Evolutionary conservation across 2,113 vertebrate species (phyloP).

Genomic region (Callopanchax toddi): DNA sequence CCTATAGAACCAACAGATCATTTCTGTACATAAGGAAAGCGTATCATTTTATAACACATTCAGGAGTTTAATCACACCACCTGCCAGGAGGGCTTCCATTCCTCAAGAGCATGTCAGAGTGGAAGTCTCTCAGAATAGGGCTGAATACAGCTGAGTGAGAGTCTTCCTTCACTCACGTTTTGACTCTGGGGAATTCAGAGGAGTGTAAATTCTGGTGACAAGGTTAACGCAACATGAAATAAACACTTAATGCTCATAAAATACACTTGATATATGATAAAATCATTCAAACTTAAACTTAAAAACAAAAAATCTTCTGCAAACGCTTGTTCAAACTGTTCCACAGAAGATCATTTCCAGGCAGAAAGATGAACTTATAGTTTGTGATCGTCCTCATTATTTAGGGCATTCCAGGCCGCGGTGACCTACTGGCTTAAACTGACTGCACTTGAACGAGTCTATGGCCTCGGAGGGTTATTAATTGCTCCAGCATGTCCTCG

Average conservation of each 20-base stretch:
- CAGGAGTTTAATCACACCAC: conserved; percentile 78
- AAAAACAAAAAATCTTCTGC: conserved; percentile 11
- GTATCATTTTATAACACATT: conserved; percentile 79
- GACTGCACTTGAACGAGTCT: conserved; percentile 58
- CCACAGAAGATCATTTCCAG: conserved; percentile 34
- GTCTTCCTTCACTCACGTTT: conserved; percentile 63
- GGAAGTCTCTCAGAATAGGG: conserved; percentile 63
- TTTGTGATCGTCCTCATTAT: conserved; percentile 53
- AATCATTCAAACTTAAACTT: conserved; percentile 20
- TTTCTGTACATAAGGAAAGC: conserved; percentile 57
- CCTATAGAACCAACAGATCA: conserved; percentile 76
- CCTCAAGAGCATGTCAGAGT: conserved; percentile 67
- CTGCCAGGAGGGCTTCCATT: conserved; percentile 66
- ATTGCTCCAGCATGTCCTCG: conserved; percentile 74
- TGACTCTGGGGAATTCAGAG: conserved; percentile 57
- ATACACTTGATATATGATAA: conserved; percentile 21
- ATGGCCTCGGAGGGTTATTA: conserved; percentile 73
- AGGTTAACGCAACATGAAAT: conserved; percentile 61
- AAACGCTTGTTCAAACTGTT: conserved; percentile 2
- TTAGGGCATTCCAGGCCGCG: conserved; percentile 47
- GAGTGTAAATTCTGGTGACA: conserved; percentile 53
- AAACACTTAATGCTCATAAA: conserved; percentile 35
- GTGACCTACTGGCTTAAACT: conserved; percentile 47
- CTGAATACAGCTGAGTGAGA: conserved; percentile 61
- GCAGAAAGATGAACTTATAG: conserved; percentile 27